Base-by-base conservation (phyloP, 2,888 invertebrate species). In the Flabesymbios commensalis region DNA sequence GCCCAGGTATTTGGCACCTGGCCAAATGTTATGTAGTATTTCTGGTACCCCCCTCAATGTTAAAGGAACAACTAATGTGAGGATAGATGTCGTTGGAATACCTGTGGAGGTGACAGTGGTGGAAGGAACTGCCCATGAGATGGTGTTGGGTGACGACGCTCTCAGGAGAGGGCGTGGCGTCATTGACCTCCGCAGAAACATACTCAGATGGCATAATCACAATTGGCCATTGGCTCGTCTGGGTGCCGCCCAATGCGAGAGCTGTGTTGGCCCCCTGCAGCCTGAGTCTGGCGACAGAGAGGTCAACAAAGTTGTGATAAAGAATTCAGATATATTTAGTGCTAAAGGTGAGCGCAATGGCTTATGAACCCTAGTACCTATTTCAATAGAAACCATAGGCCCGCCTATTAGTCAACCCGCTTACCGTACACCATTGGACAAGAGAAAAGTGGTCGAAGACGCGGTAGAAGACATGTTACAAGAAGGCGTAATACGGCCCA, bases 391-490 rank as follows among this genome's bases (percentile, higher is more conserved):
- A 36, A 31, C 49, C 49, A 49, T 5, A 14, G 49, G 49, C 28
- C 28, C 28, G 10, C 49, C 61, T 5, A 59, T 61, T 48, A 28
- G 33, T 28, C 49, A 52, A 4, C 48, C 17, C 1, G 57, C 61
- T 4, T 59, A 61, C 22, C 56, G 61, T 14, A 59, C 57, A 10
- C 39, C 57, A 14, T 28, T 59, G 10, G 2, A 10, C 14, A 59
- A 61, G 39, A 47, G 56, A n/a, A 2, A 49, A n/a, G 19, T 48
- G 29, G 28, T 61, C 3, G 56, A 58, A 19, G 39, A 59, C 7
- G 48, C 24, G 3, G 39, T 61, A 10, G 32, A 59, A 22, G 41
- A 58, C 48, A 61, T 61, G 61, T 17, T 59, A 3, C 19, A 14
- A 3, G 33, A 61, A 4, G 36, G 5, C 3, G 31, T 61, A 14